These are phyloP conservation scores for human (Homo sapiens) DNA, from an alignment of 2,113 vertebrate genomes.

Conservation along the genomic window GRCh38 chr5:172890001-172890500, in stretches of 20 bases:
- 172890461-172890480: background rate
- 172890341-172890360: no score
- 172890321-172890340: background rate
- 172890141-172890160: fast-evolving
- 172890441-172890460: no score
- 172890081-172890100: background rate
- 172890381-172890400: background rate
- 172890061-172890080: no score
- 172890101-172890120: background rate
- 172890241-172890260: background rate
- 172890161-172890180: background rate
- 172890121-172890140: fast-evolving
- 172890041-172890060: background rate
- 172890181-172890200: fast-evolving
- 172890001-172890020: background rate
- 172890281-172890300: background rate
- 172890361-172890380: no score
- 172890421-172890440: background rate
- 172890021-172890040: background rate
- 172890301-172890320: background rate
- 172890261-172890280: background rate
- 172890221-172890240: background rate
- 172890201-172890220: background rate
- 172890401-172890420: background rate
- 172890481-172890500: background rate